Evolutionary conservation across 2,113 vertebrate genomes (phyloP).

Genomic region (Acrocephalus kingi): DNA sequence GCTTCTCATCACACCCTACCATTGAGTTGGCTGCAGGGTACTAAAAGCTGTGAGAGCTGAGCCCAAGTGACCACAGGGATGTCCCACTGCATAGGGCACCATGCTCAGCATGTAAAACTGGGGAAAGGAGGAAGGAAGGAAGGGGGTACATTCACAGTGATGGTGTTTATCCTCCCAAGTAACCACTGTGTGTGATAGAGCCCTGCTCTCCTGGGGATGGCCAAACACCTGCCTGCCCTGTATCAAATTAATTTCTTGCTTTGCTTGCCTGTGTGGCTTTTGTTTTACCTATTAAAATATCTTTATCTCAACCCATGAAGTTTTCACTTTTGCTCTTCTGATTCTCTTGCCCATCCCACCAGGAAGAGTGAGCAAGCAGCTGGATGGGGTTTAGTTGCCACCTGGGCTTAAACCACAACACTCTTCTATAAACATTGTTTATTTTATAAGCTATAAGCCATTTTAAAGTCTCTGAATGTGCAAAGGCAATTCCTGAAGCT

Average conservation of each 20-base stretch:
- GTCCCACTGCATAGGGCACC: not conserved
- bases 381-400: not conserved
- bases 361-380: fast-evolving
- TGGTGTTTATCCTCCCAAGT: not conserved
- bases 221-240: not conserved
- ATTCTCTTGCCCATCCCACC: not conserved
- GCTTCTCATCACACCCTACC: not conserved
- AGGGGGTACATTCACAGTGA: not conserved
- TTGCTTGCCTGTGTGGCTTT: not conserved
- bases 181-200: fast-evolving
- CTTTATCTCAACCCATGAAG: not conserved
- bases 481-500: not conserved
- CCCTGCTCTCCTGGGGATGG: not conserved
- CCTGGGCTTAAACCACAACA: not conserved
- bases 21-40: not conserved
- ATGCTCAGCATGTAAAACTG: not conserved
- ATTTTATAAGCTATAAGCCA: not conserved
- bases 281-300: not conserved
- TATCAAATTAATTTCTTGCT: not conserved
- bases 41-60: not conserved
- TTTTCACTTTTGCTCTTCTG: not conserved
- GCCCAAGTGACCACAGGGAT: not conserved
- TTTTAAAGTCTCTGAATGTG: not conserved
- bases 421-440: not conserved
- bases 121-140: not conserved